Evolutionary conservation across 2,797 vertebrate species (phyloP), one percentile per base, ranked within the genome.

Genomic region (Glossophaga mutica): DNA sequence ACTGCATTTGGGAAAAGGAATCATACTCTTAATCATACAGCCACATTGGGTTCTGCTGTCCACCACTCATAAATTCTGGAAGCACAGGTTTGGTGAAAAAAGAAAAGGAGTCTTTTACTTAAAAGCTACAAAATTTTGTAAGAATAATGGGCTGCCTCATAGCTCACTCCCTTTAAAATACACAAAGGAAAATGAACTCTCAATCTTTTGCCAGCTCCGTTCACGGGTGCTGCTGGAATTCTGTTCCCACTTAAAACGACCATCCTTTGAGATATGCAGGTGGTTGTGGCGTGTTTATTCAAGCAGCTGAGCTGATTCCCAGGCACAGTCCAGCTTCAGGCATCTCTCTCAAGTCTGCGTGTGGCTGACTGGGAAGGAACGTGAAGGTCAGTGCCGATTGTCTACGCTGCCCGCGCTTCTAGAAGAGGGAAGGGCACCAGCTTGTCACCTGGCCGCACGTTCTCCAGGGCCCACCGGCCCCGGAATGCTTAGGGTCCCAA

Each of bases 1-100:
- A 81, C 0, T 70, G 12, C 24, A 62, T 82, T 94, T 90, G 6
- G n/a, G 70, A 87, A 82, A 90, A 21, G 7, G 90, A 87, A 4
- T n/a, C 62, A 34, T 50, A 81, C 15, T 16, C 15, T n/a, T 65
- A 65, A 3, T n/a, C n/a, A 6, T 65, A 18, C 14, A 65, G 15
- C 62, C 32, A n/a, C 14, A 6, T 32, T 16, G 32, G 29, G 29
- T 65, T 65, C 62, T 65, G 29, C 62, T 65, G 32, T 8, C 15
- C 6, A 7, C 5, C 29, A n/a, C 62, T 32, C 62, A 65, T 65
- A 65, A n/a, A n/a, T 32, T 65, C 29, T 65, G 32, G 32, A n/a
- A 32, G 32, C 29, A 32, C 11, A 14, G 62, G 62, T n/a, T n/a
- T 32, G 14, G 5, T 65, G 14, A 65, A 65, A n/a, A n/a, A 65